Evolutionary conservation across 2,113 vertebrate genomes (phyloP), one percentile per base, ranked within the genome.

Genomic region (Campylomormyrus numenius): DNA sequence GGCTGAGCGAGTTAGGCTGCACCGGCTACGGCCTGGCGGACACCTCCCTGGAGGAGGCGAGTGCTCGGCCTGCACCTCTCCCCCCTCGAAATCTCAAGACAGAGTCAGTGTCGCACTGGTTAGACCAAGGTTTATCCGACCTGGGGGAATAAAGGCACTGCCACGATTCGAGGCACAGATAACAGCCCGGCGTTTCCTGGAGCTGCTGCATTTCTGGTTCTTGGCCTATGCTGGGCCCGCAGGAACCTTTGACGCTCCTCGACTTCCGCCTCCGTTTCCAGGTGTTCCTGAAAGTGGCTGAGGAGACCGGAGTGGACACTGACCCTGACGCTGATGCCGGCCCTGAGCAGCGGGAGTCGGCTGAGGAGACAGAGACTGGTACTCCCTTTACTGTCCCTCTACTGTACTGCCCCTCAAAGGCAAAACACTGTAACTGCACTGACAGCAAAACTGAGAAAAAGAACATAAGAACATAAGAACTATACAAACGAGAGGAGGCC

Each of bases 1-100:
- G 8, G 21, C 94, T 97, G 90, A 85, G 15, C 0, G 96, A 97
- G 0, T 92, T 98, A 89, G 96, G 96, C 49, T 91, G 98, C 84
- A 92, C 94, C 19, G 95, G 97, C 94, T 99, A 98, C 0, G 97
- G 97, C 46, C 95, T 98, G 90, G 97, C 97, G 0, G 96, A 98
- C 94, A 97, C 97, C 93, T 96, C 96, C 8, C 95, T 99, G 46
- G 97, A 98, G 91, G 97, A 99, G 97, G 98, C 97, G 87, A 92
- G 90, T 1, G 62, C 56, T 9, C 24, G 45, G 13, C 42, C 31
- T 15, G 27, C 31, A 3, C 10, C n/a, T 13, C 27, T 35, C n/a
- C 13, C 66, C 66, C 11, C 66, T 74, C 66, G 10, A 35, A 70
- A 70, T 10, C 24, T 31, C 3, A 70, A 70, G 27, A 11, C 62